Evolutionary conservation across 2,888 invertebrate genomes (phyloP), one percentile per base, ranked within the genome.

Genomic region (Dynastes hyllus): DNA sequence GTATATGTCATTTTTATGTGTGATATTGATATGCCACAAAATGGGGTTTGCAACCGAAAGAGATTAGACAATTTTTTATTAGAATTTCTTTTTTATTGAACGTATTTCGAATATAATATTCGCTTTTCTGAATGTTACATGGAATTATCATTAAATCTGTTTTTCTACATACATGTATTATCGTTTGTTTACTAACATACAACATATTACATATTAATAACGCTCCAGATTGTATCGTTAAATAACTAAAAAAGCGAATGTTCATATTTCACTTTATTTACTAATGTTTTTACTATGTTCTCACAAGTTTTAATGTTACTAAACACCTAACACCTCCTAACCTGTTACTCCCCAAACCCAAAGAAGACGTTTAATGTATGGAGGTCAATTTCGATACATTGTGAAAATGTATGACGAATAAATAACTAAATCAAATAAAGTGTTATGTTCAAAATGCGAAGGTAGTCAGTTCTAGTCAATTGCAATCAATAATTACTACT

Each of bases 21-120:
- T 58, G 22, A 65, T 58, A 78, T 80, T 85, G 84, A 85, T 85
- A 85, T 85, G 85, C 85, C 83, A 85, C 83, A 82, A 80, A 81
- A 85, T 85, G 85, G 85, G 85, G 85, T 85, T 85, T 85, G 85
- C 85, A 85, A 85, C 84, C 78, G 84, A 84, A 84, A 83, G 32
- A 78, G 73, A 78, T 78, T 78, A 78, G 78, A 78, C 63, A 53
- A 55, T 66, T 63, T 78, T 71, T 73, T 75, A 66, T 78, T 78
- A 78, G 78, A 78, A 55, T 73, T 75, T 27, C 65, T 61, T 65
- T 27, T 67, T 69, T 55, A 66, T 22, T 22, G 37, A 77, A 40
- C 67, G 11, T 73, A 61, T 73, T 40, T 45, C 22, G 61, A 80
- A 80, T 80, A 80, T 80, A 78, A 80, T 71, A 80, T 80, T 80